phyloP scores from a whole-genome alignment of 2,797 vertebrate genomes.

The Avahi laniger region DNA sequence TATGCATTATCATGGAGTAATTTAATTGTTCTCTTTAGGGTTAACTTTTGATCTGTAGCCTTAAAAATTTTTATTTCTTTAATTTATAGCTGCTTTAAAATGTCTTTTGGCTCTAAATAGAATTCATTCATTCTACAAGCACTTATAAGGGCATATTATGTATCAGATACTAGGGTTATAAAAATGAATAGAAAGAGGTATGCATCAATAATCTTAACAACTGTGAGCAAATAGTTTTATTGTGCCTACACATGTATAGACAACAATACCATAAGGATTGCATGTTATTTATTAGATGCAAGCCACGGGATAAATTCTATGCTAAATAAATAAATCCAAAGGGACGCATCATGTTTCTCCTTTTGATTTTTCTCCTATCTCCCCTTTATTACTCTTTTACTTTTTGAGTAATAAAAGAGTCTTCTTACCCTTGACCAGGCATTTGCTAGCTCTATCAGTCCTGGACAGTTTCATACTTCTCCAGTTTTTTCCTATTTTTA shows the following conservation, averaged over 20 bases:
- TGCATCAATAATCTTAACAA: neutral
- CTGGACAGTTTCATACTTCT: neutral
- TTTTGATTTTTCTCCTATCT: neutral
- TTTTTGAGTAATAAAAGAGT: neutral
- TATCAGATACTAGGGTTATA: neutral
- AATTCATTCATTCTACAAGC: neutral
- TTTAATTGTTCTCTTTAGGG: neutral
- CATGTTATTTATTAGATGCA: neutral
- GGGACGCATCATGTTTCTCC: neutral
- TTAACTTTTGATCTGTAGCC: neutral
- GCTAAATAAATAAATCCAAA: neutral
- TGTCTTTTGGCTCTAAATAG: slow-evolving; percentile 14
- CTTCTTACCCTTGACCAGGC: neutral
- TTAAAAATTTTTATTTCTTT: neutral
- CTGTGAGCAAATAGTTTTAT: neutral
- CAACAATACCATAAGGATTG: neutral
- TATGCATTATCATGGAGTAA: neutral
- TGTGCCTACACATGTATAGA: neutral
- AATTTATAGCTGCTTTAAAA: slow-evolving; percentile 31
- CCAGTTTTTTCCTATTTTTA: neutral
- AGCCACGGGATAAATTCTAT: neutral
- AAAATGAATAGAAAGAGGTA: neutral
- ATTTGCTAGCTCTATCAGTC: neutral
- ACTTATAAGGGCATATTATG: neutral
- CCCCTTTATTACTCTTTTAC: neutral